phyloP scores from a whole-genome alignment of 2,888 invertebrate genomes.

The Drosophila paranaensis region DNA sequence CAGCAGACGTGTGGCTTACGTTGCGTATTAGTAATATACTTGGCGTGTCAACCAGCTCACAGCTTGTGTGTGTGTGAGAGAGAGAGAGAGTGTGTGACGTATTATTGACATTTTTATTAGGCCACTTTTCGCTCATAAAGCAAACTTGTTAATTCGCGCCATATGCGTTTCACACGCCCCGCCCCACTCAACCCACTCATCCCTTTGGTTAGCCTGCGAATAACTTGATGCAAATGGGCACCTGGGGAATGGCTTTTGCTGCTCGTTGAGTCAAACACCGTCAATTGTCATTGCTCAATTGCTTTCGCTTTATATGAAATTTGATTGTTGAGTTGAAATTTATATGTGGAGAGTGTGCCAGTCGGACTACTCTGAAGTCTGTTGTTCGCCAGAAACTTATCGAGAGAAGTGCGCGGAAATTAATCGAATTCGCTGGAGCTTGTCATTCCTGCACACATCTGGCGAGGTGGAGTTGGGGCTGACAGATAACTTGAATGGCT shows the following conservation, averaged over 20 bases:
- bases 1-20: conserved; percentile 42
- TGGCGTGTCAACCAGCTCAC: conserved; percentile 20
- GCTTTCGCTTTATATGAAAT: conserved; percentile 14
- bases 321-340: conserved; percentile 5
- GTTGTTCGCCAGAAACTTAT: not conserved
- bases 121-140: conserved; percentile 54
- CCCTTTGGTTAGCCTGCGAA: conserved; percentile 14
- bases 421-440: not conserved
- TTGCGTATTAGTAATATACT: conserved; percentile 67
- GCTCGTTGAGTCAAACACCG: conserved; percentile 22
- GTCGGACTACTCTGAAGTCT: not conserved
- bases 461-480: not conserved
- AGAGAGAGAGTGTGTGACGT: conserved; percentile 21
- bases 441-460: not conserved
- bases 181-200: not conserved
- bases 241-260: conserved; percentile 35
- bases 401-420: not conserved
- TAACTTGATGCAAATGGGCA: conserved; percentile 44
- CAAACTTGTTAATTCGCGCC: conserved; percentile 70
- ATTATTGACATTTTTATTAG: conserved; percentile 75
- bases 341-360: no score
- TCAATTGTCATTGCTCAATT: conserved; percentile 24
- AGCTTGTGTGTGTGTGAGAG: conserved; percentile 7
- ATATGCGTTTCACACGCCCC: conserved; percentile 42
- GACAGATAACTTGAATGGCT: conserved; percentile 1